phyloP scores from a whole-genome alignment of 2,797 vertebrate genomes.

The Emydoidea blandingii region DNA sequence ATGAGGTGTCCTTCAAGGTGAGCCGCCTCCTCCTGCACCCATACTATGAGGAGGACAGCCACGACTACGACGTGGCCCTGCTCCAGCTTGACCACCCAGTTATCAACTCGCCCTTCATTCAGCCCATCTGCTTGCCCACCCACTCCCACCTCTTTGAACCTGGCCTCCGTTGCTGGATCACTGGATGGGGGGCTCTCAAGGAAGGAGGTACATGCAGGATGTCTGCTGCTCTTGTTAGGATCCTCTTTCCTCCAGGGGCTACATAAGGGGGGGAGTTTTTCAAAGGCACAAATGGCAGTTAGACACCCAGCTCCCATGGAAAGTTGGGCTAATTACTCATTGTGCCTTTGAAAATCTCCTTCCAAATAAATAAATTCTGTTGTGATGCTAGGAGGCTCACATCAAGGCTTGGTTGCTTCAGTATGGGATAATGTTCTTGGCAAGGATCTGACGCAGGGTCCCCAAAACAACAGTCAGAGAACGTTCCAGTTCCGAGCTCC shows the following conservation, averaged over 20 bases:
- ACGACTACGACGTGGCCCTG: conserved; percentile 93
- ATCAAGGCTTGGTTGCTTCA: neutral
- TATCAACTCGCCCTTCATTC: conserved; percentile 78
- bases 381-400: neutral
- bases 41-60: conserved; percentile 89
- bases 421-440: neutral
- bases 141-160: conserved; percentile 89
- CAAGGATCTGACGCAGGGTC: neutral
- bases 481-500: neutral
- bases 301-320: neutral
- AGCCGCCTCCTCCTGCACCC: conserved; percentile 88
- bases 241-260: neutral
- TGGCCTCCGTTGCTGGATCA: conserved; percentile 93
- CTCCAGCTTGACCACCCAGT: conserved; percentile 89
- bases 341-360: neutral
- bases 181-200: conserved; percentile 90
- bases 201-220: conserved; percentile 85
- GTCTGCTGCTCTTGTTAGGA: neutral
- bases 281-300: neutral
- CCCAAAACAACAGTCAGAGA: neutral
- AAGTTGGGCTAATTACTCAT: neutral
- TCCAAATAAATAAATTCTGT: neutral
- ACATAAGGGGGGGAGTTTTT: neutral
- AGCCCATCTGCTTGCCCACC: conserved; percentile 90
- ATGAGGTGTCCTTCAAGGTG: conserved; percentile 89